Base-by-base conservation (phyloP, 1,140 invertebrate species). In the Apolygus lucorum region DNA sequence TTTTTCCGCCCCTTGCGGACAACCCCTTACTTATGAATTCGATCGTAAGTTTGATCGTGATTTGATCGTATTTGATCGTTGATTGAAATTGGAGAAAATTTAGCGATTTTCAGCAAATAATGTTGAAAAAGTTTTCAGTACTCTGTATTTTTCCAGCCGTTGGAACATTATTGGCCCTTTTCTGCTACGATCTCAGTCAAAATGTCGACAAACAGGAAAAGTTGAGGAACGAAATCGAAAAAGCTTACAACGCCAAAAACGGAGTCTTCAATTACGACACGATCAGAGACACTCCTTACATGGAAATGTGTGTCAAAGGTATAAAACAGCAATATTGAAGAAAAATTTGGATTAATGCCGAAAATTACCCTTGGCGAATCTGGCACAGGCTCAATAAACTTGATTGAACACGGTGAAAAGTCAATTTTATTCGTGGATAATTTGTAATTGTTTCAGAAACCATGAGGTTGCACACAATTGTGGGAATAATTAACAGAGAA, bases 271-370 rank as follows among this genome's bases (percentile, higher is more conserved):
- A 22, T 27, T 63, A 25, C 27, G 62, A 63, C 62, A 27, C 26
- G 17, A 63, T 63, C 22, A 63, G 27, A 63, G 62, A 63, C 2
- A 27, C 27, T 14, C 22, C 62, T 2, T 63, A 25, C 27, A n/a
- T 63, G 22, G 62, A 63, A 22, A 63, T 63, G 62, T 63, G 62
- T 25, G 22, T 63, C 62, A 63, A 63, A 63, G 62, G 62, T 63
- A 17, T 4, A 42, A 63, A 2, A 25, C 25, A 49, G n/a, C n/a
- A 49, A 49, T 49, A 11, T 54, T 17, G 25, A 2, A 54, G n/a
- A 54, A 54, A 54, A 2, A n/a, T n/a, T n/a, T n/a, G n/a, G n/a
- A n/a, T n/a, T n/a, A n/a, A n/a, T n/a, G n/a, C n/a, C n/a, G n/a
- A n/a, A n/a, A n/a, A n/a, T n/a, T n/a, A n/a, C n/a, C n/a, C n/a